Evolutionary conservation across 2,888 invertebrate genomes (phyloP), one percentile per base, ranked within the genome.

Genomic region (Ochropleura leucogaster): DNA sequence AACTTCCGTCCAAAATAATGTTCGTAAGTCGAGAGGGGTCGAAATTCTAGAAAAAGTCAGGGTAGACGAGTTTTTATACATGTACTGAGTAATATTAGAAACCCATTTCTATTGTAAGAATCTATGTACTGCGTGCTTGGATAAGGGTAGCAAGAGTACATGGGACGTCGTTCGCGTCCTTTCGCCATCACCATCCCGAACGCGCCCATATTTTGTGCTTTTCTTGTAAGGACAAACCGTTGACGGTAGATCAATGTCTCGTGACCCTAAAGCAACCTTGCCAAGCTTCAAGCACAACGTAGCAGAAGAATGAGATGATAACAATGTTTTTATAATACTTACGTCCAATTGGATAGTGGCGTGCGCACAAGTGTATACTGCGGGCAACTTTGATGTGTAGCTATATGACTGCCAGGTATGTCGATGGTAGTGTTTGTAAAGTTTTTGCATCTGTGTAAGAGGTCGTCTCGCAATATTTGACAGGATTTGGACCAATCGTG

Each of bases 1-100:
- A 78, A 79, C 83, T 79, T 79, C 79, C 79, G 79, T 79, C 79
- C 79, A 79, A 83, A 83, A 18, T 82, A 79, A 57, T 83, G 63
- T 79, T 79, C 51, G 71, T 78, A 82, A 77, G 78, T 82, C 18
- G 77, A 64, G 53, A 44, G 49, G 53, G 65, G 57, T 79, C 70
- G 30, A 64, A 80, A 64, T 68, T n/a, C 69, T 82, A 64, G 59
- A 59, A 55, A 40, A 62, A 40, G 16, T 67, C 64, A 64, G 82
- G 44, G 42, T 40, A 20, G 49, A 40, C 12, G 47, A 65, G 53
- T 53, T 77, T 79, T 77, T 68, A 51, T 79, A 79, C 53, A 68
- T 68, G 68, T 59, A 77, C 49, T 30, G 30, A 60, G 72, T 80
- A 60, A 83, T 62, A 80, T 83, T 80, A 74, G 80, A 69, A 84